Conservation (phyloP, 2,888 invertebrate genomes). For the Opisthograptis luteolata region DNA sequence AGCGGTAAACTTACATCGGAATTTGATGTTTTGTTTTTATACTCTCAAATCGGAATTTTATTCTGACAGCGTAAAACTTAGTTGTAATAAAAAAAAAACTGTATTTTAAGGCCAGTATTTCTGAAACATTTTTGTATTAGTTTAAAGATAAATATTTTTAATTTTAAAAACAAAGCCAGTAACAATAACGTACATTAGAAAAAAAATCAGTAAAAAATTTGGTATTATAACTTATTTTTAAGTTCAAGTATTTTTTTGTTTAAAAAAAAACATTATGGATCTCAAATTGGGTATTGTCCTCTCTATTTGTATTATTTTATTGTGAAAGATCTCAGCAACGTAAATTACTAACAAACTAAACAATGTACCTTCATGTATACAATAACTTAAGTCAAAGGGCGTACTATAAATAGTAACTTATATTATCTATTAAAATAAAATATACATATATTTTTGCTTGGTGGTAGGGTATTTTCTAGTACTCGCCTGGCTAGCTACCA, state of each 20-base stretch:
- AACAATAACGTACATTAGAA: neutral
- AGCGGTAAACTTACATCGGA: too few relatives aligned
- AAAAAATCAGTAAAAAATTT: neutral
- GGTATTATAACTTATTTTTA: conserved; percentile 1
- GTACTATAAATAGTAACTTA: neutral
- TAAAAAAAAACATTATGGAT: conserved; percentile 51
- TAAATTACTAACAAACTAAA: conserved; percentile 16
- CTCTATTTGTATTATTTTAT: conserved; percentile 34
- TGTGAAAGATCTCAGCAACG: conserved; percentile 55
- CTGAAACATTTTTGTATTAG: conserved; percentile 54
- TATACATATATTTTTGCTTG: too few relatives aligned
- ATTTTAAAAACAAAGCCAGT: conserved; percentile 9
- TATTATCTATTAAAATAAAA: too few relatives aligned
- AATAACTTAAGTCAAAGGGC: conserved; percentile 7
- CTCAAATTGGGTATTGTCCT: conserved; percentile 70
- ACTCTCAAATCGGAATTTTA: neutral
- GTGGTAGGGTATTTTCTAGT: too few relatives aligned
- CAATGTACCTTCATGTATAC: neutral
- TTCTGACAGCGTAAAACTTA: neutral
- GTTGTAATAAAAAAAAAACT: neutral
- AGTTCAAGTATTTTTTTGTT: conserved; percentile 5
- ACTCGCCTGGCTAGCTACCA: too few relatives aligned
- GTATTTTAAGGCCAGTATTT: conserved; percentile 70
- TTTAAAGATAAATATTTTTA: conserved; percentile 2
- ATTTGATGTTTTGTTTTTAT: neutral